Conservation (phyloP, 2,113 vertebrate genomes). For the Xiphophorus couchianus region DNA sequence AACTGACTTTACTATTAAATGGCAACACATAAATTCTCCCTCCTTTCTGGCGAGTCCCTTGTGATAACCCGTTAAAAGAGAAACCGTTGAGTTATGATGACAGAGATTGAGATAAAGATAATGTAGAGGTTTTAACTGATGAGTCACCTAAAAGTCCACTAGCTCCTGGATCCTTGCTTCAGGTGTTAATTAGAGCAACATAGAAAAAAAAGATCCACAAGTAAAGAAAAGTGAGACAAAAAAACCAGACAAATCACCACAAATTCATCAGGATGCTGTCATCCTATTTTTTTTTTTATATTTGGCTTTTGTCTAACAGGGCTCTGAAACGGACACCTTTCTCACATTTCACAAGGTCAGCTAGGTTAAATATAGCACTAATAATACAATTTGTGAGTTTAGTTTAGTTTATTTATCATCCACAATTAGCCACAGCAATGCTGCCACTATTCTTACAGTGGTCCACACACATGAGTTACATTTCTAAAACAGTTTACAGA, state of each 20-base stretch:
- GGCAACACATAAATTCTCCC: not conserved
- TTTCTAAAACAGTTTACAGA: too few species aligned
- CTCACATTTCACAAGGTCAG: slow-evolving; percentile 51
- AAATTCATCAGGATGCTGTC: slow-evolving; percentile 46
- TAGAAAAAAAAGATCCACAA: slow-evolving; percentile 24
- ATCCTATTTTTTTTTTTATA: not conserved
- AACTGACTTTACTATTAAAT: not conserved
- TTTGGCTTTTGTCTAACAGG: slow-evolving; percentile 52
- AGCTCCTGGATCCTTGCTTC: slow-evolving; percentile 42
- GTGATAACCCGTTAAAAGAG: slow-evolving; percentile 49
- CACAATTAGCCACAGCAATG: too few species aligned
- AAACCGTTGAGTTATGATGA: slow-evolving; percentile 57
- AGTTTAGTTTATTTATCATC: not conserved
- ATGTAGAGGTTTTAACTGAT: slow-evolving; percentile 60
- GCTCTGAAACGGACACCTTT: slow-evolving; percentile 44
- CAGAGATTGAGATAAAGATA: slow-evolving; percentile 74
- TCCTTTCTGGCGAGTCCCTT: slow-evolving; percentile 13
- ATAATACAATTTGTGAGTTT: slow-evolving; percentile 20
- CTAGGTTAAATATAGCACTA: slow-evolving; percentile 19
- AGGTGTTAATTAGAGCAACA: slow-evolving; percentile 71
- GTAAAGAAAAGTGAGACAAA: not conserved
- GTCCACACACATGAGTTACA: too few species aligned
- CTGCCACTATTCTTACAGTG: too few species aligned
- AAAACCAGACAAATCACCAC: slow-evolving; percentile 8
- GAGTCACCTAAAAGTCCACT: slow-evolving; percentile 52